Evolutionary conservation across 2,888 invertebrate genomes (phyloP), one percentile per base, ranked within the genome.

Genomic region (Ophion costatus): DNA sequence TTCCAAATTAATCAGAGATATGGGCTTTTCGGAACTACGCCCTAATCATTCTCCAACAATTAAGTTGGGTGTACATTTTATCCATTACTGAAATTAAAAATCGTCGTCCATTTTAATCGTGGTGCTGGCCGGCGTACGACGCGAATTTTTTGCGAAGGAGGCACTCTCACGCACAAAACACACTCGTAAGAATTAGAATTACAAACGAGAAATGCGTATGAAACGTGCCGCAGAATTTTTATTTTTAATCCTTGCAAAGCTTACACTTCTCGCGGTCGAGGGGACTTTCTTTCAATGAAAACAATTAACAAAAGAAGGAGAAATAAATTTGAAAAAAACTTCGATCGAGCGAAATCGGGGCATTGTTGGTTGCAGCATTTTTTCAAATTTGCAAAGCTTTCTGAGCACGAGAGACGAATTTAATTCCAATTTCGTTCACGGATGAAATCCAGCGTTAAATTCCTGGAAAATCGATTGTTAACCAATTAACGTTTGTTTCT

Each of bases 221-320:
- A 80, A 84, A 80, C 76, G 73, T 80, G 83, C 73, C 1, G 45
- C 71, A 74, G 83, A 83, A 83, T 80, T 80, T 77, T 80, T 77
- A 80, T 84, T 67, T 73, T 84, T 75, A 70, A 69, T 45, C 71
- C 56, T 14, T 51, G 67, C 51, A 17, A 70, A 20, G 24, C 29
- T 7, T 51, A 20, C 17, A n/a, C n/a, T 29, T 29, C 56, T 24
- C 51, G 56, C 22, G 22, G 14, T 67, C n/a, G 17, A 2, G 24
- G 45, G 1, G 11, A 5, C 11, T 45, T 11, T 7, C 9, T 45
- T 45, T 45, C 9, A 45, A 45, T 45, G 2, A 45, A 45, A 45
- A 38, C 2, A 38, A 38, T 38, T 38, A 38, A 38, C 9, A 45
- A 45, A 45, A 14, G 10, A 22, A 20, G 20, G 0, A 59, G 59